Evolutionary conservation across 2,113 vertebrate genomes (phyloP).

Genomic region (Danio rerio): GRCz12tu NC_133197.1:40059001-40059500

Average conservation of each 20-base stretch:
- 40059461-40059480: no score
- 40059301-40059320: background rate
- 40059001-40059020: no score
- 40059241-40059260: conserved; percentile 9
- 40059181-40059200: conserved; percentile 6
- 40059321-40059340: background rate
- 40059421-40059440: no score
- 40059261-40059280: conserved; percentile 41
- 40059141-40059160: background rate
- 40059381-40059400: no score
- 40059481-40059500: no score
- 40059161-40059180: conserved; percentile 1
- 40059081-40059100: conserved; percentile 3
- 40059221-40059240: background rate
- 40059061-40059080: background rate
- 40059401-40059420: no score
- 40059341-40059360: background rate
- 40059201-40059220: conserved; percentile 37
- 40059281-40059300: conserved; percentile 25
- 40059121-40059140: conserved; percentile 21
- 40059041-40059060: background rate
- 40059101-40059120: background rate
- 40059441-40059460: no score
- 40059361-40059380: no score
- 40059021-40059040: no score